These are phyloP conservation scores for Orussus abietinus DNA, from an alignment of 1,140 invertebrate species.

Conservation along the genomic window DNA sequence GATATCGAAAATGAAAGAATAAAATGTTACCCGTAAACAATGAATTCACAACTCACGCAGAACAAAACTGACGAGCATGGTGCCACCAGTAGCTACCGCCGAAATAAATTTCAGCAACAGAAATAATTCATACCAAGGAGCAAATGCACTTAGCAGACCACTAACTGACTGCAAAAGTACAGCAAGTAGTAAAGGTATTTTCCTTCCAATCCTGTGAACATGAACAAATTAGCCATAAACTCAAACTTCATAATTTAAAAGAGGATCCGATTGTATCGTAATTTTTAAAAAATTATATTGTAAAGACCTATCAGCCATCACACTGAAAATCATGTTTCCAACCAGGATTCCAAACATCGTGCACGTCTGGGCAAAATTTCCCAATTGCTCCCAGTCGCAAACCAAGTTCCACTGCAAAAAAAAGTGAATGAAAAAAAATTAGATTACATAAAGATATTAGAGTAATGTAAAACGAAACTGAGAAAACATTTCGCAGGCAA, in stretches of 20 bases:
- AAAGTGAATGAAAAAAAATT: constrained; percentile 4
- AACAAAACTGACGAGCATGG: constrained; percentile 65
- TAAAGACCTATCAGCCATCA: constrained; percentile 68
- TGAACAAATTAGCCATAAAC: too few relatives aligned
- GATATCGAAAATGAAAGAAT: constrained; percentile 1
- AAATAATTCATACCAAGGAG: constrained; percentile 67
- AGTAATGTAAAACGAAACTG: constrained; percentile 1
- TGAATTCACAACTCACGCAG: constrained; percentile 46
- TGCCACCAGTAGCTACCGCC: constrained; percentile 65
- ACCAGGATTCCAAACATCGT: constrained; percentile 74
- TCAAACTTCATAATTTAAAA: too few relatives aligned
- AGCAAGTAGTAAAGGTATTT: constrained; percentile 62
- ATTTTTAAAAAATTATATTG: too few relatives aligned
- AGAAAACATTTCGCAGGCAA: constrained; percentile 18
- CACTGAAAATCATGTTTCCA: constrained; percentile 70
- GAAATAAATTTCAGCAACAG: constrained; percentile 66
- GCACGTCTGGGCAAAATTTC: constrained; percentile 67
- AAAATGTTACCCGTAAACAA: background rate
- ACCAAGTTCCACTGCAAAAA: constrained; percentile 67
- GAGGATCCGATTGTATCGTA: too few relatives aligned
- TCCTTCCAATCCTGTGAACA: constrained; percentile 65
- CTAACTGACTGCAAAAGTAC: constrained; percentile 63
- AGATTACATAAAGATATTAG: background rate
- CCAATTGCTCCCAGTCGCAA: constrained; percentile 61
- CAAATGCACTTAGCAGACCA: constrained; percentile 62